Percentiles rank a stretch among this genome's conserved stretches.
Evolutionary conservation across 2,113 vertebrate genomes (phyloP).

Genomic region (Caranx melampygus): DNA sequence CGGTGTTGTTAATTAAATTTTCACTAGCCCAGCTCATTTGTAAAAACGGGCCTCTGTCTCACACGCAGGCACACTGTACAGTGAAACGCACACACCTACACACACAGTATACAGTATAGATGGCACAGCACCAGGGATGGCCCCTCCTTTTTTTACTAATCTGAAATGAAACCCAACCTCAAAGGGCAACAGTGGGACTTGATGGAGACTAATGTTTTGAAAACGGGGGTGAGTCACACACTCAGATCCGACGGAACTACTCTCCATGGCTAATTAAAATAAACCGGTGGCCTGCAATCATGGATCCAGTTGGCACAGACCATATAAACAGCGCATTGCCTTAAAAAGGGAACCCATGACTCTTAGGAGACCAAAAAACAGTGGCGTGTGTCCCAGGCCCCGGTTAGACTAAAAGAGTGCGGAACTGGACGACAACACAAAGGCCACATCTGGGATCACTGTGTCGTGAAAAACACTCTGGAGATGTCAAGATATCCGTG

Average conservation of each 20-base stretch:
- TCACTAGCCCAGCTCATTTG: neutral
- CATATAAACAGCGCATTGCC: slow-evolving; percentile 67
- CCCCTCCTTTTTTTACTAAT: slow-evolving; percentile 31
- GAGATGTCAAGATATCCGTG: slow-evolving; percentile 65
- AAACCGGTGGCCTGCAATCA: slow-evolving; percentile 72
- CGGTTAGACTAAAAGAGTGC: slow-evolving; percentile 50
- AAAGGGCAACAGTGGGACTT: slow-evolving; percentile 57
- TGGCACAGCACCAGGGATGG: slow-evolving; percentile 21
- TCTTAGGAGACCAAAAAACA: slow-evolving; percentile 47
- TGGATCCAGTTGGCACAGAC: slow-evolving; percentile 56
- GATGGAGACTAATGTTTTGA: slow-evolving; percentile 68
- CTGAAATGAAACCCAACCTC: slow-evolving; percentile 68
- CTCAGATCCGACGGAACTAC: slow-evolving; percentile 63
- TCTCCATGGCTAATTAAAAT: slow-evolving; percentile 75
- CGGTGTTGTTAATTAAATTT: slow-evolving; percentile 22
- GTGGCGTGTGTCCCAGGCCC: slow-evolving; percentile 58
- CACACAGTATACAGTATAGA: neutral
- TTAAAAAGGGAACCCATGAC: slow-evolving; percentile 42
- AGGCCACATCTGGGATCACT: slow-evolving; percentile 70
- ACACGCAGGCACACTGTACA: neutral
- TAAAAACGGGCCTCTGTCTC: neutral
- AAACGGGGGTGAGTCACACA: slow-evolving; percentile 67
- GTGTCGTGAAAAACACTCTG: slow-evolving; percentile 47
- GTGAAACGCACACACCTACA: neutral
- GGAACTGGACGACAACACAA: slow-evolving; percentile 58